phyloP scores from a whole-genome alignment of 2,888 invertebrate species.

The Euclidia mi region DNA sequence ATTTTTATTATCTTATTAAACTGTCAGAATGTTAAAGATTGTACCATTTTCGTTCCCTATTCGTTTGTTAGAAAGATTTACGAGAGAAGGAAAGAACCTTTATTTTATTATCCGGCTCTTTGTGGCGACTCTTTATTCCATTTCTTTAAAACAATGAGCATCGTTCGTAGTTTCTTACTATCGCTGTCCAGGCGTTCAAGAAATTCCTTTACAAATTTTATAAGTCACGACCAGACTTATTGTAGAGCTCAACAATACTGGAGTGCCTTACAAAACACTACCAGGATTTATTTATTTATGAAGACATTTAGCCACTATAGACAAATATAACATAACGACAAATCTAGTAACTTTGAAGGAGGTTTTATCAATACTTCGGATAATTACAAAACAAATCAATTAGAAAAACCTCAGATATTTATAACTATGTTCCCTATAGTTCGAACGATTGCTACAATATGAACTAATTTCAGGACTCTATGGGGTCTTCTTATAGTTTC shows the following conservation, averaged over 20 bases:
- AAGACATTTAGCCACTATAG: neutral
- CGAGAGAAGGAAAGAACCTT: constrained; percentile 74
- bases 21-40: constrained; percentile 88
- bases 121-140: constrained; percentile 70
- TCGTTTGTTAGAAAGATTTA: constrained; percentile 81
- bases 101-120: constrained; percentile 80
- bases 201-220: constrained; percentile 53
- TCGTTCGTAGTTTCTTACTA: constrained; percentile 46
- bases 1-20: constrained; percentile 88
- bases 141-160: constrained; percentile 51
- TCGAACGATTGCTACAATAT: no score
- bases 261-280: constrained; percentile 24
- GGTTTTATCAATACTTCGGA: no score
- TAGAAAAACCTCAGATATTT: no score
- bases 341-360: no score
- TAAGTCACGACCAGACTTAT: constrained; percentile 33
- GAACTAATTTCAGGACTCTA: no score
- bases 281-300: constrained; percentile 2
- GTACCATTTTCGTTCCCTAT: constrained; percentile 81
- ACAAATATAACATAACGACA: no score
- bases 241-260: constrained; percentile 21
- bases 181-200: constrained; percentile 44
- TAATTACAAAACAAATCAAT: no score
- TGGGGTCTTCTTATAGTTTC: no score
- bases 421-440: no score